These are phyloP conservation scores for Phoenicopterus ruber DNA, from an alignment of 2,113 vertebrate genomes.

Conservation along the genomic window DNA sequence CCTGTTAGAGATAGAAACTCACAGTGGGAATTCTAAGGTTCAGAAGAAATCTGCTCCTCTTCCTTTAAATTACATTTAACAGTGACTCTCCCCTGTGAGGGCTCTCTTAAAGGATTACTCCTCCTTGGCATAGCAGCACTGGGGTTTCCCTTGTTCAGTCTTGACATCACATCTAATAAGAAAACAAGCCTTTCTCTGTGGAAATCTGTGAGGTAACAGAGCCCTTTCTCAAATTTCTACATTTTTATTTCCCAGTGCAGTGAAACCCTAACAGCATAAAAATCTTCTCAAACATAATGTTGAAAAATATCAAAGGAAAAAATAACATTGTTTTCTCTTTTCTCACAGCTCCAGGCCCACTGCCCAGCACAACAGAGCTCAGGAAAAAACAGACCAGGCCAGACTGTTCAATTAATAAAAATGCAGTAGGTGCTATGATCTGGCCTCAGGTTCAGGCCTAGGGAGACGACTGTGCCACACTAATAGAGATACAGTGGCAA, in stretches of 20 bases:
- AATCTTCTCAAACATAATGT: background rate
- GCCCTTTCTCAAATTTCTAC: background rate
- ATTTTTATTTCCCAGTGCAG: constrained; percentile 7
- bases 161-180: background rate
- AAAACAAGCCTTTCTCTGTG: background rate
- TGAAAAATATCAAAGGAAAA: constrained; percentile 18
- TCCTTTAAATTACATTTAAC: background rate
- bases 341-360: background rate
- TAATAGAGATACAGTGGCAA: background rate
- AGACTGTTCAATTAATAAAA: background rate
- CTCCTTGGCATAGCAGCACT: background rate
- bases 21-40: constrained; percentile 11
- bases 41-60: background rate
- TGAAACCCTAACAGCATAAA: background rate
- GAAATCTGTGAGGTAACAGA: background rate
- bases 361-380: background rate
- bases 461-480: background rate
- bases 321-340: background rate
- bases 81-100: background rate
- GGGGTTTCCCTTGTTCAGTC: background rate
- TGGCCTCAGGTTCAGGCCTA: background rate
- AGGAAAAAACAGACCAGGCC: background rate
- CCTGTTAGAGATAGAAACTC: background rate
- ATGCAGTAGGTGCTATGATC: background rate
- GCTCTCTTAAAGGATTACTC: background rate